Evolutionary conservation across 1,140 invertebrate species (phyloP), one percentile per base, ranked within the genome.

Genomic region (Drosophila takahashii): DNA sequence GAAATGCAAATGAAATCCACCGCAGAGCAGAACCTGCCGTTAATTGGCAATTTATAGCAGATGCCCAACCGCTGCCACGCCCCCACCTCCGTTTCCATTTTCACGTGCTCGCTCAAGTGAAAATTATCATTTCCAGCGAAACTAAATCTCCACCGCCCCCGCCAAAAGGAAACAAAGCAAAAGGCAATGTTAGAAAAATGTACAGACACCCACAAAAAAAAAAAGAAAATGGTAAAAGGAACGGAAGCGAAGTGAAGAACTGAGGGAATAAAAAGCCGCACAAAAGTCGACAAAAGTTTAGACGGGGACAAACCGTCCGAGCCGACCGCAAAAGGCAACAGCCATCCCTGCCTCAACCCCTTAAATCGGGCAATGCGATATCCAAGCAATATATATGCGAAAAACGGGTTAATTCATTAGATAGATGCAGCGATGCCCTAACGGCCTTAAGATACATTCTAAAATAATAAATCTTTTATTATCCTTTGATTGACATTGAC

Each of bases 41-140:
- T 86, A 86, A 86, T 86, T 86, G 83, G 70, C 83, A 86, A 86
- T 86, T 86, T 86, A 87, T 87, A 87, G 79, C 81, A 65, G 75
- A 48, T 16, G 13, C 48, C 48, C 51, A 27, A 37, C 34, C 77
- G n/a, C 11, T 50, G 45, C 45, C 34, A 39, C 26, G 22, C 60
- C 37, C 13, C 27, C 45, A 8, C 18, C 22, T 13, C 22, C 7
- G 26, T 8, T 6, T 4, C 6, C 37, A 76, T 73, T 87, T 83
- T 66, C 69, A 77, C 71, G 66, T 84, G 84, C 44, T 70, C 79
- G 61, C 85, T 89, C 84, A 89, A 89, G 84, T 89, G 84, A 83
- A 89, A 89, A 89, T 89, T 89, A 89, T 89, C 84, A 89, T 89
- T 89, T 89, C 79, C 84, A 89, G 65, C 67, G 64, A 70, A 80